Conservation (phyloP, 2,797 vertebrate genomes). For the Neosilurus mollespiculum region DNA sequence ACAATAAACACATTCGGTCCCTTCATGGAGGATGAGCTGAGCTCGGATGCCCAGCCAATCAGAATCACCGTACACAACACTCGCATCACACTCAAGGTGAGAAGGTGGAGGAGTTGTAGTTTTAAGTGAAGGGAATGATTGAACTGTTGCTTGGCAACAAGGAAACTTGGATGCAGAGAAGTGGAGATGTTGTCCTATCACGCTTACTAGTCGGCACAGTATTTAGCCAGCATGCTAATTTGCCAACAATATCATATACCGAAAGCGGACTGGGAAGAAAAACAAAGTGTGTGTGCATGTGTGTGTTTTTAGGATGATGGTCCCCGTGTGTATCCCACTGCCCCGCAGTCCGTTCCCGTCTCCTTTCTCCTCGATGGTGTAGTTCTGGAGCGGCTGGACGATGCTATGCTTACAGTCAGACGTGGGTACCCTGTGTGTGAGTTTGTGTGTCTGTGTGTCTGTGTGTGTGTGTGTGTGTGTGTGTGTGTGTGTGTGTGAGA, state of each 20-base stretch:
- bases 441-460: neutral
- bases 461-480: neutral
- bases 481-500: neutral
- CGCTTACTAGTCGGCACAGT: neutral
- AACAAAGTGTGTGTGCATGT: neutral
- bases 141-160: neutral
- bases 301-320: constrained; percentile 80
- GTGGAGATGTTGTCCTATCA: neutral
- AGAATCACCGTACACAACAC: constrained; percentile 81
- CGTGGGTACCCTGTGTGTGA: constrained; percentile 67
- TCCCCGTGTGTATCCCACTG: constrained; percentile 85
- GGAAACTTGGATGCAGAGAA: no score
- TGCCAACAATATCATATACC: neutral
- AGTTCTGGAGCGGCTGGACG: constrained; percentile 81
- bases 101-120: neutral
- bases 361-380: constrained; percentile 81
- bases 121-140: neutral
- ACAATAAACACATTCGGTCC: constrained; percentile 84
- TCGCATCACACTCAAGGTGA: constrained; percentile 84
- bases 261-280: neutral
- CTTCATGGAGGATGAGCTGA: constrained; percentile 91
- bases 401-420: constrained; percentile 82
- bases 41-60: constrained; percentile 84
- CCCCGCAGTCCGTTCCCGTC: constrained; percentile 84
- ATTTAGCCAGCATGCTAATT: neutral